These are phyloP conservation scores for Ceratosolen solmsi DNA, from an alignment of 1,140 invertebrate genomes.

Conservation along the genomic window DNA sequence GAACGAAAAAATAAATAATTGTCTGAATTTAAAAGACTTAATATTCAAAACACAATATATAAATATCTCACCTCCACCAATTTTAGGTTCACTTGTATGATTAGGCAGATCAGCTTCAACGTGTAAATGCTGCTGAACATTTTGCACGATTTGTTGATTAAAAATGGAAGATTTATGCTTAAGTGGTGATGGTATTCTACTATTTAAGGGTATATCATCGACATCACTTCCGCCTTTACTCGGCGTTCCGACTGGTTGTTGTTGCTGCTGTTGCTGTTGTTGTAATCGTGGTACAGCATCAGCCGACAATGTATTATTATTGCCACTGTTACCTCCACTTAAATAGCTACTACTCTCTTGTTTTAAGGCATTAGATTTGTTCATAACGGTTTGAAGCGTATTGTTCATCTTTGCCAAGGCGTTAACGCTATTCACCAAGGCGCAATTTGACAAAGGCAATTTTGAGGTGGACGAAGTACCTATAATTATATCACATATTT, in stretches of 20 bases:
- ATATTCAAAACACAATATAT: not conserved
- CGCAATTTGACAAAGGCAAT: constrained; percentile 66
- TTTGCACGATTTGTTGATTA: constrained; percentile 62
- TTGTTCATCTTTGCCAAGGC: constrained; percentile 67
- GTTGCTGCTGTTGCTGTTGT: constrained; percentile 20
- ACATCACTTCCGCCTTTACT: constrained; percentile 68
- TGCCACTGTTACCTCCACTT: constrained; percentile 18
- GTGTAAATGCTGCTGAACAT: constrained; percentile 62
- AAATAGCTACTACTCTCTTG: constrained; percentile 58
- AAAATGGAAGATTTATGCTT: constrained; percentile 67
- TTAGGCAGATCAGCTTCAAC: constrained; percentile 66
- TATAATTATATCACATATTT: too few relatives aligned
- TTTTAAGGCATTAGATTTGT: constrained; percentile 71
- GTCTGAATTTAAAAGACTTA: not conserved
- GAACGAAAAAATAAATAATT: too few relatives aligned
- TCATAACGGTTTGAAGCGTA: constrained; percentile 64
- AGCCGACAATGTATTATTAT: constrained; percentile 22
- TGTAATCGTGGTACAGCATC: constrained; percentile 14
- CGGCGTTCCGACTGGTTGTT: constrained; percentile 53
- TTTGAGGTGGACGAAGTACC: constrained; percentile 67
- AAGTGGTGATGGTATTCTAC: constrained; percentile 71
- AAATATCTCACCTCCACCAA: constrained; percentile 68
- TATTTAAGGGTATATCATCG: constrained; percentile 71
- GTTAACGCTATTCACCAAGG: constrained; percentile 67
- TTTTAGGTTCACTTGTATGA: constrained; percentile 72